These are phyloP conservation scores for Drosophila phalerata DNA, from an alignment of 2,888 invertebrate species.

Conservation along the genomic window DNA sequence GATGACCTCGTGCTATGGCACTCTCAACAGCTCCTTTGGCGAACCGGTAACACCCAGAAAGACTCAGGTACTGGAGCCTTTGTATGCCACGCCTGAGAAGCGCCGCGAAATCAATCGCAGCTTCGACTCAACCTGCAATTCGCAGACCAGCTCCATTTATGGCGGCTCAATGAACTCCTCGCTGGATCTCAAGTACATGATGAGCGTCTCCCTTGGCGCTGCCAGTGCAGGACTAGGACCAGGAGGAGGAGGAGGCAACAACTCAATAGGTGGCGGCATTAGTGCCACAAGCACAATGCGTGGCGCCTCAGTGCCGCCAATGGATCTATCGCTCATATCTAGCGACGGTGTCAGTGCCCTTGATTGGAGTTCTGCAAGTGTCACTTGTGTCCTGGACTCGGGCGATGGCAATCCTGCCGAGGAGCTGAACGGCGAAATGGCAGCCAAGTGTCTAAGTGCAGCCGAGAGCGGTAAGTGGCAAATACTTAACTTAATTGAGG, in stretches of 20 bases:
- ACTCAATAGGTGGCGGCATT: constrained; percentile 46
- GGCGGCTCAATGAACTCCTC: constrained; percentile 83
- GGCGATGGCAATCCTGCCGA: constrained; percentile 74
- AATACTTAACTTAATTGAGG: constrained; percentile 2
- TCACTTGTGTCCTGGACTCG: constrained; percentile 59
- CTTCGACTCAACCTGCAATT: constrained; percentile 82
- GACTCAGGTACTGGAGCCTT: constrained; percentile 46
- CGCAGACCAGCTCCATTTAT: constrained; percentile 82
- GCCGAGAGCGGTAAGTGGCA: constrained; percentile 82
- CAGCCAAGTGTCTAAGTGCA: constrained; percentile 81
- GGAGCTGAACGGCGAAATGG: constrained; percentile 82
- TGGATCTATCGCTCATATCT: constrained; percentile 76
- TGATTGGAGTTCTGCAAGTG: constrained; percentile 70
- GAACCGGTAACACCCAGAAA: constrained; percentile 62
- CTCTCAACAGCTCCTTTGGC: constrained; percentile 81
- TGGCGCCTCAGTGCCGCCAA: constrained; percentile 75
- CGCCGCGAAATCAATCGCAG: constrained; percentile 81
- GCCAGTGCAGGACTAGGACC: constrained; percentile 16
- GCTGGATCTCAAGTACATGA: constrained; percentile 78
- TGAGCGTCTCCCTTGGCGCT: constrained; percentile 63
- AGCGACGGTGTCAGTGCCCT: constrained; percentile 68
- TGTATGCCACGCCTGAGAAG: constrained; percentile 84
- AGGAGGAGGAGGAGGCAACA: constrained; percentile 16
- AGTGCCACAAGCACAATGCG: constrained; percentile 62
- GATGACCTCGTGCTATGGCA: constrained; percentile 85